Base-by-base conservation (phyloP, 2,797 vertebrate species). In the Anabas testudineus region DNA sequence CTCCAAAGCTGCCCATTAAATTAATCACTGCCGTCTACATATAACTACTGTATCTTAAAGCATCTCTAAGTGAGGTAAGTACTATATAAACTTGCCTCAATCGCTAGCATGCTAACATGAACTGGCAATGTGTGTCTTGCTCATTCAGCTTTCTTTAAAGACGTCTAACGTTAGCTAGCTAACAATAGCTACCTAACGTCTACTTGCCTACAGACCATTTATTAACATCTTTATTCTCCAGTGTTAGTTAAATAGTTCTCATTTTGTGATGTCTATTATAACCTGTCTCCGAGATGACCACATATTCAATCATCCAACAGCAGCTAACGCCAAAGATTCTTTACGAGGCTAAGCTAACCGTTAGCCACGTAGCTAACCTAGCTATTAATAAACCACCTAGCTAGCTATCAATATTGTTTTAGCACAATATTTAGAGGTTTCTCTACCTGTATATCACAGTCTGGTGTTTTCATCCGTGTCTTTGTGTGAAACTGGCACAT, bases 381-480 rank as follows among this genome's bases (percentile, higher is more conserved):
- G 86, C 88, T 90, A 90, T 90, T 76, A 83, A 86, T 85, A 85
- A 87, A 84, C 79, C 82, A 80, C 78, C 79, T 76, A 79, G 74
- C 66, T 76, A 85, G 81, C 76, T 54, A 58, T 71, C 64, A 71
- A 65, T 51, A 52, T 41, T 45, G 55, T 36, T 63, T 37, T 15
- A 48, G 24, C 21, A n/a, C 24, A 49, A 24, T 16, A 59, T 32
- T 1, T 7, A 45, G 26, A 12, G 18, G 45, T 43, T 32, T 5
- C 3, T 32, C 16, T 84, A 91, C 90, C 90, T 91, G 88, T 2
- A 36, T 8, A 19, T 74, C 67, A 24, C 73, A 18, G 67, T 61
- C 81, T 41, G 18, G 21, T 12, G 49, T 49, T 37, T 34, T 49
- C 67, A 48, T 62, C 48, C 32, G 61, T 12, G 56, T 62, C 49